Base-by-base conservation (phyloP, 2,113 vertebrate genomes). In the Phylloscopus trochiloides region DNA sequence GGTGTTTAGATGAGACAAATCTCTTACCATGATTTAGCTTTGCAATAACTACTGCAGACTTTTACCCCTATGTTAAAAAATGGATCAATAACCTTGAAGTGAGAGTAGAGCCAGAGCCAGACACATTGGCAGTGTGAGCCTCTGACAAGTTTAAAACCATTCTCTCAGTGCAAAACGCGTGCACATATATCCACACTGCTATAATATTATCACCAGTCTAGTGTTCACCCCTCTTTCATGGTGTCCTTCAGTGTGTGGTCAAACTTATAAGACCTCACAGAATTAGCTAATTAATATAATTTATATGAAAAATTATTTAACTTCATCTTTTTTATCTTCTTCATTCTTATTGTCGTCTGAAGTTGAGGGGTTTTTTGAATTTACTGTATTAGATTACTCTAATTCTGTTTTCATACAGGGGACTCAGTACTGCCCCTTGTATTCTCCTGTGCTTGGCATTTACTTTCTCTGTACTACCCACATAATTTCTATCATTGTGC, bases 311-410 rank as follows among this genome's bases (percentile, higher is more conserved):
- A 72, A 21, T 45, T 15, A 45, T 45, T 4, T 52, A 62, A 24
- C 14, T 54, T 43, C 17, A 43, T 43, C 9, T 61, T 67, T 32
- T 17, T 48, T 65, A 65, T 51, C 18, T 50, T 90, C 22, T 82
- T 66, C 72, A 68, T 4, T 52, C 10, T 14, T 71, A 32, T 2
- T 78, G 6, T 50, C 45, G 9, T 34, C 28, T 80, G 59, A 94
- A 14, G 3, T 2, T 48, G 12, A 2, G 4, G 0, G 5, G 38
- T 7, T 8, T 40, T 36, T 62, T 12, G 3, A 80, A 48, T 5
- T 58, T 17, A 40, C 12, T 59, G 4, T 28, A 34, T 38, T 12
- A n/a, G 25, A n/a, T 70, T 70, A 59, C 75, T 72, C 10, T 52
- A 84, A 77, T 73, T 3, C 7, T 81, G 16, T 47, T 74, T 55